phyloP scores from a whole-genome alignment of 2,888 invertebrate species.

The Encarsia formosa region DNA sequence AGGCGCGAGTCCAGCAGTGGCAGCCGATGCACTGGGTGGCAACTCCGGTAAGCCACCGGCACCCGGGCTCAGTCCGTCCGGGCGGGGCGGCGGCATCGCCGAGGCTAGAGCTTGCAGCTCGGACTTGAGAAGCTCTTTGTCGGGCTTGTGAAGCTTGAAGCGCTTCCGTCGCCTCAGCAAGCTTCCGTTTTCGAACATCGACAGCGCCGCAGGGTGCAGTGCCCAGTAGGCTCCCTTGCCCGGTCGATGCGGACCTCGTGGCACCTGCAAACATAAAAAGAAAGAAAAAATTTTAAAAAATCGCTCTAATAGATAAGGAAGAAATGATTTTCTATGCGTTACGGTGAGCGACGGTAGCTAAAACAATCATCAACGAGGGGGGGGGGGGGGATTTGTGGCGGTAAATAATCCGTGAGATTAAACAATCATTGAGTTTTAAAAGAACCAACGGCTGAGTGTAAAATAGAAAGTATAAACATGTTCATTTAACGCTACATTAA shows the following conservation, averaged over 20 bases:
- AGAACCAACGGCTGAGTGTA: too few relatives aligned
- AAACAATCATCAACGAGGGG: too few relatives aligned
- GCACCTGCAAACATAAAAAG: constrained; percentile 55
- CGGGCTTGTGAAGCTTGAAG: constrained; percentile 75
- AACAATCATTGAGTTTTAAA: too few relatives aligned
- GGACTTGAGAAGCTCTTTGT: constrained; percentile 58
- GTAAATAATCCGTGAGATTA: too few relatives aligned
- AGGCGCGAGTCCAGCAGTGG: background rate
- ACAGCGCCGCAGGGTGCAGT: constrained; percentile 71
- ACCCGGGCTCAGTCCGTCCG: constrained; percentile 38
- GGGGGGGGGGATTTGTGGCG: too few relatives aligned
- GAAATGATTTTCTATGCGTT: too few relatives aligned
- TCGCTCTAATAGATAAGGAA: background rate
- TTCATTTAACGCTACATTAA: too few relatives aligned
- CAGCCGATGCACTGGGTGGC: constrained; percentile 33
- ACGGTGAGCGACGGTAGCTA: too few relatives aligned
- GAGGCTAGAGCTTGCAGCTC: constrained; percentile 48
- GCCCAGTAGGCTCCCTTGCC: constrained; percentile 87
- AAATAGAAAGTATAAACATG: too few relatives aligned
- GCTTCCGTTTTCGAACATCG: constrained; percentile 87
- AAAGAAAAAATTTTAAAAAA: background rate
- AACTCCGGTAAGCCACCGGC: constrained; percentile 51
- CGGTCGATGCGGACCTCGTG: constrained; percentile 70
- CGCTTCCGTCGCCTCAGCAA: constrained; percentile 73
- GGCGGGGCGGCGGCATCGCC: constrained; percentile 44